These are phyloP conservation scores for Abrostola tripartita DNA, from an alignment of 2,888 invertebrate species.

Conservation along the genomic window DNA sequence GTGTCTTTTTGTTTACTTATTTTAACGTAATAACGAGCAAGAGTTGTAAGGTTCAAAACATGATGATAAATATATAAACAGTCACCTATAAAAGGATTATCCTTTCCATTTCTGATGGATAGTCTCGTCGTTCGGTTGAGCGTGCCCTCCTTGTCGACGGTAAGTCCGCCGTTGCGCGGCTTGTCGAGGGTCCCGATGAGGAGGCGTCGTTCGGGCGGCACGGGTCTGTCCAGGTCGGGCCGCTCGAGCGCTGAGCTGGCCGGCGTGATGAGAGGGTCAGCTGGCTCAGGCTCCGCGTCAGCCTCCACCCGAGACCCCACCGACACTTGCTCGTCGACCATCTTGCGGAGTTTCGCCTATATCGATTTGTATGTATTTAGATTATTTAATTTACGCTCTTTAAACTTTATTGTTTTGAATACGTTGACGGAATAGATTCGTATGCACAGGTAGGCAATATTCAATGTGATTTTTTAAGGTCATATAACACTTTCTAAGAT, in stretches of 20 bases:
- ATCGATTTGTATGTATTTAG: slow-evolving; percentile 22
- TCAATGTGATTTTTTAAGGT: too few species aligned
- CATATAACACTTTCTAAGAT: too few species aligned
- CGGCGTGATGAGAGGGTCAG: slow-evolving; percentile 87
- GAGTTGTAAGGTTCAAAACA: too few species aligned
- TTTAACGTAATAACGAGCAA: too few species aligned
- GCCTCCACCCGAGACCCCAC: slow-evolving; percentile 90
- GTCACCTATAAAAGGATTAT: slow-evolving; percentile 85
- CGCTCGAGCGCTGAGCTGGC: slow-evolving; percentile 82
- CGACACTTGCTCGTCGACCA: slow-evolving; percentile 96
- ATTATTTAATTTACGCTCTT: background rate
- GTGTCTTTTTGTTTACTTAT: too few species aligned
- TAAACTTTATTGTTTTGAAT: too few species aligned
- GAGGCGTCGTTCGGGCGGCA: slow-evolving; percentile 81
- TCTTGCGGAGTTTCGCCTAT: slow-evolving; percentile 94
- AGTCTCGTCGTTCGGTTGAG: slow-evolving; percentile 78
- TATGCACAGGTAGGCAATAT: too few species aligned
- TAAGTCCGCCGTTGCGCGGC: slow-evolving; percentile 80
- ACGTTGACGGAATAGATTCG: too few species aligned
- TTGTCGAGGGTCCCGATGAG: slow-evolving; percentile 83
- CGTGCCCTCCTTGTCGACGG: slow-evolving; percentile 83
- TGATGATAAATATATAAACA: too few species aligned
- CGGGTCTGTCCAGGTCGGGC: slow-evolving; percentile 75
- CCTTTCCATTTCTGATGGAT: slow-evolving; percentile 84
- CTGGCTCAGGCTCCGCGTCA: slow-evolving; percentile 83